Evolutionary conservation across 2,113 vertebrate species (phyloP).

Genomic region (Eudyptes chrysolophus): DNA sequence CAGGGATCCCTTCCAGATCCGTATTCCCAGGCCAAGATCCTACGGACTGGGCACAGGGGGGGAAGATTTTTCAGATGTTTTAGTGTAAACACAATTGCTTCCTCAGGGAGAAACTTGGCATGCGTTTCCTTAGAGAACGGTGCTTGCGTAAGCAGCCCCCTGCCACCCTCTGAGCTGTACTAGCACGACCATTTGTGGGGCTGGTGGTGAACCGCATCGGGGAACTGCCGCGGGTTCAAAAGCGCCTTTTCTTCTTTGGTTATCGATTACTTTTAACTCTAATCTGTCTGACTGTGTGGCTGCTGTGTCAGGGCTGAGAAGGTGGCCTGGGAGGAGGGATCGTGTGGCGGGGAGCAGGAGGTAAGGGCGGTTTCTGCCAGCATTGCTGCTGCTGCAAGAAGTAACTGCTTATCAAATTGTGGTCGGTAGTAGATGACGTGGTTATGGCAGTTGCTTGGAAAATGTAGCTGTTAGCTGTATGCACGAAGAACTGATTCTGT

Average conservation of each 20-base stretch:
- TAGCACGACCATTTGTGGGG: not conserved
- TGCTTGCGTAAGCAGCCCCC: slow-evolving; percentile 40
- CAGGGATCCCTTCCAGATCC: not conserved
- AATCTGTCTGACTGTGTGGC: not conserved
- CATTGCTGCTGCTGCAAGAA: not conserved
- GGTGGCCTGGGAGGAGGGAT: not conserved
- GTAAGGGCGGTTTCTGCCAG: not conserved
- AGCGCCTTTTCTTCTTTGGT: not conserved
- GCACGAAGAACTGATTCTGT: accelerated
- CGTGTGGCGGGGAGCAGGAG: not conserved
- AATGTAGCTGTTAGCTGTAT: not conserved
- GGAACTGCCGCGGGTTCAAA: not conserved
- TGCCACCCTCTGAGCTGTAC: not conserved
- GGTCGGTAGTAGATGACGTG: not conserved
- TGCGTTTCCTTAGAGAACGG: not conserved
- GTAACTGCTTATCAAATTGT: not conserved
- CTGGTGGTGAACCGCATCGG: not conserved
- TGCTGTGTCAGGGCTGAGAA: not conserved
- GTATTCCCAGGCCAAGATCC: not conserved
- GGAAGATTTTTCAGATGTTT: slow-evolving; percentile 56
- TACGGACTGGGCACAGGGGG: not conserved
- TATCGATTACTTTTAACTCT: not conserved
- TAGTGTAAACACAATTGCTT: not conserved
- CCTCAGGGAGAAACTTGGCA: slow-evolving; percentile 32
- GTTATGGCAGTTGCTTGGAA: not conserved